Base-by-base conservation (phyloP, 2,888 invertebrate genomes). In the Torymus aiolomorphi region DNA sequence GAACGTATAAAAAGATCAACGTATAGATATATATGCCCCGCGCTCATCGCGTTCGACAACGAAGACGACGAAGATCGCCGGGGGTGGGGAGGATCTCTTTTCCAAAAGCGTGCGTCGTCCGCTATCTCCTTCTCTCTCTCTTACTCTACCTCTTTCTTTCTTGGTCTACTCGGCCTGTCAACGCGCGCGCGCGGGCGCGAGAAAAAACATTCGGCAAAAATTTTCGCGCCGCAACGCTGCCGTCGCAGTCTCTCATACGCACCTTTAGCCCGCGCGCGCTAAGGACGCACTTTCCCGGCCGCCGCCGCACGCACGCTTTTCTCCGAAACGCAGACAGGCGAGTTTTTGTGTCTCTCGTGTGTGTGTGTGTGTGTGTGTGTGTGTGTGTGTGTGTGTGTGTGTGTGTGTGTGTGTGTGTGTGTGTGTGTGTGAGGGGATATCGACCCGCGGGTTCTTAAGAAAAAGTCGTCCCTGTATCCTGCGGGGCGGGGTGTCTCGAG, bases 41-140 rank as follows among this genome's bases (percentile, higher is more conserved):
- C 24, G 24, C 24, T 24, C 24, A 24, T 24, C 24, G 24, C 24
- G 24, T 24, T 24, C 3, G 24, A 24, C 24, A 3, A 24, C 20
- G 66, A 51, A 14, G 52, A 52, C 14, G 52, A 52, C 20, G 24
- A 24, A 24, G 24, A 24, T 18, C 52, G n/a, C 8, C 13, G 81
- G 82, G 83, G 84, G 83, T 82, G 81, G 85, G 85, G 84, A 84
- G 83, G 82, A 84, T 81, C 83, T 83, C 85, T 85, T 86, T 87
- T 86, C 86, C 86, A 86, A 87, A 87, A 87, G 84, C 83, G 87
- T 87, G 86, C 83, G 84, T 83, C 76, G 52, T 78, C 66, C 24
- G 24, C 24, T 52, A 24, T 54, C 24, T 71, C 57, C 31, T 66
- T 24, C 31, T 67, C 59, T 52, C 16, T 66, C 18, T 83, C 76